Conservation (phyloP, 1,140 invertebrate species). For the Lordiphosa mommai region DNA sequence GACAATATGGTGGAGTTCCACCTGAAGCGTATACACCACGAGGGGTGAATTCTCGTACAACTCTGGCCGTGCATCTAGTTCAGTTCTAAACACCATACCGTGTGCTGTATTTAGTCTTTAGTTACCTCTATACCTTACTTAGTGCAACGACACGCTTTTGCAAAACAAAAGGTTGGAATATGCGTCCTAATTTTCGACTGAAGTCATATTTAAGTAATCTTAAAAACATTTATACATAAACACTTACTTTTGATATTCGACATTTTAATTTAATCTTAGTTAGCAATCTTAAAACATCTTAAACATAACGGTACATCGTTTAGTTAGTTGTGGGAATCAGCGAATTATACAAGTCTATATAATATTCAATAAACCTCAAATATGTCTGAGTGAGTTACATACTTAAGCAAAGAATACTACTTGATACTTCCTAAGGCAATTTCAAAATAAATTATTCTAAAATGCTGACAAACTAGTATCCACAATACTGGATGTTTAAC, state of each 20-base stretch:
- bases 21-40: slow-evolving; percentile 49
- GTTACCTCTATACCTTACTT: slow-evolving; percentile 22
- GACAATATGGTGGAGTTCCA: slow-evolving; percentile 78
- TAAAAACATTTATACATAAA: not conserved
- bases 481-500: too few species aligned
- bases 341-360: slow-evolving; percentile 6
- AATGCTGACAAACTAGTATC: too few species aligned
- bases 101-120: slow-evolving; percentile 61
- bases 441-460: slow-evolving; percentile 3
- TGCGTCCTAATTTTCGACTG: slow-evolving; percentile 67
- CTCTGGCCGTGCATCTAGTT: slow-evolving; percentile 56
- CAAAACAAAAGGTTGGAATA: slow-evolving; percentile 35
- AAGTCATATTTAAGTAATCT: slow-evolving; percentile 52
- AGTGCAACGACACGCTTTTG: slow-evolving; percentile 69
- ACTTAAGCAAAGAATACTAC: not conserved
- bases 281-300: slow-evolving; percentile 20
- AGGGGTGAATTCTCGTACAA: not conserved
- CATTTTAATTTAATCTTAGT: slow-evolving; percentile 40
- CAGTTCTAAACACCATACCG: slow-evolving; percentile 59
- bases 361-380: not conserved
- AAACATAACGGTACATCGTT: slow-evolving; percentile 14
- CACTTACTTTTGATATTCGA: slow-evolving; percentile 48
- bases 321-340: slow-evolving; percentile 29
- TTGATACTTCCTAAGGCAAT: not conserved
- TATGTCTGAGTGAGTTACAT: slow-evolving; percentile 4